These are phyloP conservation scores for Bungarus multicinctus DNA, from an alignment of 2,113 vertebrate genomes.

Conservation along the genomic window DNA sequence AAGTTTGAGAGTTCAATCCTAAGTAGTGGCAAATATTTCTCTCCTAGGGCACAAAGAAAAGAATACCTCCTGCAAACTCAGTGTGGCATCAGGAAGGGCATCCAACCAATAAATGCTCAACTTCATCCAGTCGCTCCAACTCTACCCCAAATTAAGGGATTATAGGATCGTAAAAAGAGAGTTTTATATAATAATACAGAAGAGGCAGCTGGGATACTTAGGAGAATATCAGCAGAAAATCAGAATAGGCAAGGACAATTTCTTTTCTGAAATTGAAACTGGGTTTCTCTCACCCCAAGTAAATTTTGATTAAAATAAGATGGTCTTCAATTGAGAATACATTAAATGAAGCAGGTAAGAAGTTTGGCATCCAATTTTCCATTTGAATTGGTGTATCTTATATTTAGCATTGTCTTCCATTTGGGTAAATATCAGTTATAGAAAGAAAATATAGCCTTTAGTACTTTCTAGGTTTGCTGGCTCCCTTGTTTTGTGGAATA, in stretches of 20 bases:
- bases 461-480: background rate
- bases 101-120: background rate
- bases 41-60: background rate
- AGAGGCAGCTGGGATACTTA: background rate
- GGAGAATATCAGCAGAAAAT: background rate
- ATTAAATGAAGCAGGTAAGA: background rate
- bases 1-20: background rate
- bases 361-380: background rate
- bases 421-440: background rate
- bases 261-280: background rate
- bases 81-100: background rate
- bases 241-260: background rate
- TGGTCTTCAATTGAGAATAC: background rate
- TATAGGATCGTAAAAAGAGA: background rate
- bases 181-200: background rate
- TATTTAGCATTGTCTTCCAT: background rate
- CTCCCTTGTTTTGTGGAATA: background rate
- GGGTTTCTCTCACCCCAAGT: background rate
- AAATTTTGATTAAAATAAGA: background rate
- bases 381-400: background rate
- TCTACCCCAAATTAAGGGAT: background rate
- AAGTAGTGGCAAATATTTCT: background rate
- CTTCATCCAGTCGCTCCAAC: background rate
- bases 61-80: background rate
- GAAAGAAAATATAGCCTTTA: background rate